A percentile compares a stretch with the other conserved stretches of the same genome.
Conservation (phyloP, 2,797 vertebrate species). For the Champsocephalus esox region DNA sequence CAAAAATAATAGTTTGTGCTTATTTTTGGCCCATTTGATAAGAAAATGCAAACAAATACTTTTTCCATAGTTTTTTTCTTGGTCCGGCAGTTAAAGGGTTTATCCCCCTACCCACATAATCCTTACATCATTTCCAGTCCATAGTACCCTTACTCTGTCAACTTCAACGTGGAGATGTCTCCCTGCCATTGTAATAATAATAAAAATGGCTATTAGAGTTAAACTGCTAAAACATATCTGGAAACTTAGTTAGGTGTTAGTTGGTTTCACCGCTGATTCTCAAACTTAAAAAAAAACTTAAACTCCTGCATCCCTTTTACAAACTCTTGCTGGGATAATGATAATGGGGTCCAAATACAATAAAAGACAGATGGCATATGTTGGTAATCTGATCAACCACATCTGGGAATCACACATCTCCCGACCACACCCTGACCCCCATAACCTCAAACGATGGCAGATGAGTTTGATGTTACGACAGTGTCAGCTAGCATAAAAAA, state of each 20-base stretch:
- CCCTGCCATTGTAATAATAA: conserved; percentile 16
- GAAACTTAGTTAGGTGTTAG: too few relatives aligned
- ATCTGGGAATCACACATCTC: conserved; percentile 13
- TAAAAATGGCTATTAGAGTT: not conserved
- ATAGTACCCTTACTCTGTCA: conserved; percentile 1
- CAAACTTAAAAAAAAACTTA: not conserved
- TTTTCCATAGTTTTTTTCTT: too few relatives aligned
- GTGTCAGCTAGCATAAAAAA: conserved; percentile 35
- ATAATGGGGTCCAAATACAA: conserved; percentile 28
- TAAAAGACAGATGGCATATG: conserved; percentile 23
- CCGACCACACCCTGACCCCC: conserved; percentile 29
- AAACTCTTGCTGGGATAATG: conserved; percentile 13
- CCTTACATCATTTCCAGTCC: conserved; percentile 32
- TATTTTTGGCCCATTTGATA: too few relatives aligned
- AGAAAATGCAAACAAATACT: too few relatives aligned
- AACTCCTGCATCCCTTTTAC: not conserved
- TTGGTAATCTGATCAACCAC: conserved; percentile 36
- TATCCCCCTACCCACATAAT: conserved; percentile 16
- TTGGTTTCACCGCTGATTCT: too few relatives aligned
- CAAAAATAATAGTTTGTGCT: too few relatives aligned
- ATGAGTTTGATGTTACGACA: conserved; percentile 42
- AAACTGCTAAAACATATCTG: not conserved
- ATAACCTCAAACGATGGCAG: conserved; percentile 30
- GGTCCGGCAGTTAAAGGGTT: too few relatives aligned
- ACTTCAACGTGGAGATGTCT: not conserved